Evolutionary conservation across 2,888 invertebrate genomes (phyloP), one percentile per base, ranked within the genome.

Genomic region (Agrilus biguttatus): DNA sequence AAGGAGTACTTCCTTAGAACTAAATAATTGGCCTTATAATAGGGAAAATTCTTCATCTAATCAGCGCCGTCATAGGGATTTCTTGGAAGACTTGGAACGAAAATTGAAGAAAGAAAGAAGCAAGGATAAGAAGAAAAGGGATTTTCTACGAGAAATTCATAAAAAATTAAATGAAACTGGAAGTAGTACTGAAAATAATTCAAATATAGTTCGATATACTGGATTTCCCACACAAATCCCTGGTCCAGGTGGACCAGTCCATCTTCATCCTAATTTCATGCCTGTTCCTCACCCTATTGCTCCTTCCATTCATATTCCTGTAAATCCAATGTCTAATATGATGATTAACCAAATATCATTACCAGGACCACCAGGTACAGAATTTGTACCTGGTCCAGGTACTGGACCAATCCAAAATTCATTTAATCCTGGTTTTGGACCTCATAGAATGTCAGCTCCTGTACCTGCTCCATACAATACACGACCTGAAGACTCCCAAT

Each of bases 21-120:
- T 21, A 7, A 5, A 21, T 21, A 21, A 21, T 21, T 21, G 21
- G 17, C 37, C 17, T 37, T 37, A 37, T 17, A 14, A 12, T 12
- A 39, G 37, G 17, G 28, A 36, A 23, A 33, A 13, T 33, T 10
- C 33, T 14, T 5, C 32, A 33, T n/a, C 28, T 43, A 43, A 33
- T 35, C 43, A 41, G 36, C 14, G 32, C 35, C 41, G 36, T 5
- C 42, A 19, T 28, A 37, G 34, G 8, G 36, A 38, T 33, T 66
- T 66, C 47, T 46, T 66, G 41, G 61, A 66, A 44, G 66, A 66
- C 50, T 51, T 66, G 28, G 58, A 59, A 12, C 56, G 56, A 17
- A 63, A 63, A 48, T 49, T 65, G 28, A 58, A 56, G 17, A 14
- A 34, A 2, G 43, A 45, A 10, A 42, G 36, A 17, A 44, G 43